Evolutionary conservation across 2,113 vertebrate species (phyloP), one percentile per base, ranked within the genome.

Genomic region (Amazona guildingii): DNA sequence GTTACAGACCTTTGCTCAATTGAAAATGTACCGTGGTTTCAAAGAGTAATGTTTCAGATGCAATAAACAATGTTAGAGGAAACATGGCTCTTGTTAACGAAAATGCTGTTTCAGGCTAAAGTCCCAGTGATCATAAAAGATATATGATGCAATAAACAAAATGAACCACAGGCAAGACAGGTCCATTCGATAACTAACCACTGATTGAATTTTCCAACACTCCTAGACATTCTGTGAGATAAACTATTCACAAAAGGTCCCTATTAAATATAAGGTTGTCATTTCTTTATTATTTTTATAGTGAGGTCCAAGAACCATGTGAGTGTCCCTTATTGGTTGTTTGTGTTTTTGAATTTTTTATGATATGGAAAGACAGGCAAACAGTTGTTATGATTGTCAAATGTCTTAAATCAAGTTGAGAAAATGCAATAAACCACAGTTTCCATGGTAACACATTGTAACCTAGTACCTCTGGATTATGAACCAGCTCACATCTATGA

Each of bases 61-160:
- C 94, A 97, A 97, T 98, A 98, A 98, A 98, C 97, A 98, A 95
- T 2, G n/a, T 97, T 97, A 97, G 96, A 97, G 96, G 97, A 97
- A 98, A 97, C 95, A 97, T 78, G 94, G 97, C 94, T 97, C 97
- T 98, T 98, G 96, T 98, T 98, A 97, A 98, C 97, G 95, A 98
- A 98, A 98, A 98, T 97, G 97, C 97, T 98, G 96, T 98, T 98
- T 98, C 98, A 98, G 97, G 97, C 96, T 98, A 96, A 98, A 98
- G 96, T 98, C 97, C 95, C 96, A 95, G 96, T 85, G 97, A 98
- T 98, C 97, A 98, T 98, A 98, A 98, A 98, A 98, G 97, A 98
- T 98, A 97, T 96, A 98, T 98, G 97, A 97, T 97, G 97, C 97
- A 97, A 97, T 98, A 98, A 98, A 98, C 97, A 98, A 98, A 98